Base-by-base conservation (phyloP, 30 jellyfish, hydroid and myxozoan genomes). In the Phacellophora camtschatica region DNA sequence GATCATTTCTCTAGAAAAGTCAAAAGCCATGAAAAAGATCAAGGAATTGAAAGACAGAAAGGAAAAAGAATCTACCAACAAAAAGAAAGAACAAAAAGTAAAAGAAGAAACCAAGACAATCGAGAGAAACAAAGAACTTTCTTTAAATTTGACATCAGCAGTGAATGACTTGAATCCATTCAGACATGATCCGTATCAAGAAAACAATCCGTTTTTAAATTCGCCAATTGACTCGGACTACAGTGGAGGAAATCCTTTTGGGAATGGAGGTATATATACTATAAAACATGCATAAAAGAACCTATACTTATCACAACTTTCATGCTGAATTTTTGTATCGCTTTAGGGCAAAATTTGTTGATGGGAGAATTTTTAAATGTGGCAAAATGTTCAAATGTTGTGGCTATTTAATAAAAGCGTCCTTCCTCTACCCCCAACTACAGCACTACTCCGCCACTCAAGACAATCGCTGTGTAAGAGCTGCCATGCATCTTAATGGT, bases 11-110 rank as follows among this genome's bases (percentile, higher is more conserved):
- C 81, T 92, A 18, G 96, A 84, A 32, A 91, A 92, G 43, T 82
- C 98, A 12, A 92, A 92, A 74, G 98, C 98, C 35, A 76, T 84
- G 96, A 92, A 92, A 54, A 72, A 65, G 33, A 49, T 74, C 10
- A 92, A 80, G 54, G 98, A 92, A 50, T 35, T 85, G 31, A 79
- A 75, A 36, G 98, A 84, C 36, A 33, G 33, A 20, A 71, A 61
- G 27, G 83, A 66, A 49, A 72, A 54, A 1, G 88, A 73, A 54
- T 72, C 81, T 13, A 41, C 66, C 19, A 55, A 34, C 6, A 32
- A 37, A 12, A n/a, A 32, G 34, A 66, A 49, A 36, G 73, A 35
- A 51, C 82, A 67, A 53, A 24, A 13, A 16, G n/a, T n/a, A n/a
- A 29, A 25, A 28, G 75, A 32, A 27, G 43, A 20, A 19, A 12